Evolutionary conservation across 2,888 invertebrate species (phyloP).

Genomic region (Spodoptera littoralis): DNA sequence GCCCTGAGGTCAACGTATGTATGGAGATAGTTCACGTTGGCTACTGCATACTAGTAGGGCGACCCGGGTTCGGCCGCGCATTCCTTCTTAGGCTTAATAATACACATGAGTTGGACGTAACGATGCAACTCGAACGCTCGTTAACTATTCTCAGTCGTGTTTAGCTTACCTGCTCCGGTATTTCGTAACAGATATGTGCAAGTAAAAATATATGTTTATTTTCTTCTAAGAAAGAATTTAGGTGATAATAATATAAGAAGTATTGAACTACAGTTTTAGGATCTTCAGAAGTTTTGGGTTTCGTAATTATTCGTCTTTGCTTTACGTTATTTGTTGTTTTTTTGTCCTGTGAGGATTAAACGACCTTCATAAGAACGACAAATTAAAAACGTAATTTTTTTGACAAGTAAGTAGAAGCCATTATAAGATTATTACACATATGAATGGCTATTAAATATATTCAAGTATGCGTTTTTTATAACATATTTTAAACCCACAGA

Average conservation of each 20-base stretch:
- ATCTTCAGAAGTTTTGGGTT: too few relatives aligned
- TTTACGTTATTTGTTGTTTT: too few relatives aligned
- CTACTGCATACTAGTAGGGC: slow-evolving; percentile 79
- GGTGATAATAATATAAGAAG: too few relatives aligned
- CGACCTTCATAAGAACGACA: not conserved
- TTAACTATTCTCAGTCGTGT: slow-evolving; percentile 76
- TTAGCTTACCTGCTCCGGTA: slow-evolving; percentile 70
- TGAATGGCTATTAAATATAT: slow-evolving; percentile 24
- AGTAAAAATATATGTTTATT: too few relatives aligned
- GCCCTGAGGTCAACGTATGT: slow-evolving; percentile 72
- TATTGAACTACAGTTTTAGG: too few relatives aligned
- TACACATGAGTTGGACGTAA: slow-evolving; percentile 83
- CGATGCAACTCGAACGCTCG: slow-evolving; percentile 81
- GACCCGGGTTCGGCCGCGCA: slow-evolving; percentile 80
- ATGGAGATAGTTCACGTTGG: slow-evolving; percentile 60
- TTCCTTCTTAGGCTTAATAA: slow-evolving; percentile 87
- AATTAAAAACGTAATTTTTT: slow-evolving; percentile 20
- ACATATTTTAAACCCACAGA: too few relatives aligned
- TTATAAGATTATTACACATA: slow-evolving; percentile 38
- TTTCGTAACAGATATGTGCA: slow-evolving; percentile 44
- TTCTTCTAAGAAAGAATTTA: too few relatives aligned
- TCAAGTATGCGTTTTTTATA: too few relatives aligned
- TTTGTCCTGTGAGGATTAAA: too few relatives aligned
- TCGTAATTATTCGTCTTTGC: too few relatives aligned
- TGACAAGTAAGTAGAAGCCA: not conserved